These are phyloP conservation scores for Malthinus flaveolus DNA, from an alignment of 2,888 invertebrate species.

Conservation along the genomic window DNA sequence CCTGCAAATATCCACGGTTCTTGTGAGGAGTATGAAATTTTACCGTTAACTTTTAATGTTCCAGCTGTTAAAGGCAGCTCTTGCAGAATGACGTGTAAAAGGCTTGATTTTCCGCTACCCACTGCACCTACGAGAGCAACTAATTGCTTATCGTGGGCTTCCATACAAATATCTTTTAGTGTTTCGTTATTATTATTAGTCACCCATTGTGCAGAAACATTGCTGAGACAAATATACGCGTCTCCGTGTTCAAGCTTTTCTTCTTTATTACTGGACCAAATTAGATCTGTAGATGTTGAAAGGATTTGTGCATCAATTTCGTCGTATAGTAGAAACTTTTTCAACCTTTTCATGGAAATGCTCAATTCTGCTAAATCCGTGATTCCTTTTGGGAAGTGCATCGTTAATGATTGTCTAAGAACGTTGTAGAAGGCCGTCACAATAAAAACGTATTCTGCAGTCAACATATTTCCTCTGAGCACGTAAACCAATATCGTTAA, in stretches of 20 bases:
- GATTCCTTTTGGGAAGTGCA: slow-evolving; percentile 72
- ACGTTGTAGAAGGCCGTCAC: slow-evolving; percentile 75
- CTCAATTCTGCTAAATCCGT: slow-evolving; percentile 76
- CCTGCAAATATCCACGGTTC: slow-evolving; percentile 66
- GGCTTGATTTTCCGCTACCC: slow-evolving; percentile 68
- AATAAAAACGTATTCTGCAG: slow-evolving; percentile 74
- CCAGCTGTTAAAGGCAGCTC: slow-evolving; percentile 68
- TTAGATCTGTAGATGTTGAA: background rate
- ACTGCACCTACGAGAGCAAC: slow-evolving; percentile 67
- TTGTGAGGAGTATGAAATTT: slow-evolving; percentile 64
- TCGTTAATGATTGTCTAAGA: slow-evolving; percentile 71
- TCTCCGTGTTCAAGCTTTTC: background rate
- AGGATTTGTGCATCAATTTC: slow-evolving; percentile 43
- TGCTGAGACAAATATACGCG: slow-evolving; percentile 51
- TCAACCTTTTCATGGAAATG: slow-evolving; percentile 74
- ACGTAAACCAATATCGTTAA: slow-evolving; percentile 68
- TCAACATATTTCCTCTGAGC: slow-evolving; percentile 63
- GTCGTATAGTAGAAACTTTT: slow-evolving; percentile 61
- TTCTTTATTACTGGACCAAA: background rate
- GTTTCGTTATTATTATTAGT: slow-evolving; percentile 31
- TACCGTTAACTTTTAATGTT: slow-evolving; percentile 62
- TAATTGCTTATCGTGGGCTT: slow-evolving; percentile 35
- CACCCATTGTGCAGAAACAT: slow-evolving; percentile 37
- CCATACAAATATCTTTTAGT: slow-evolving; percentile 37
- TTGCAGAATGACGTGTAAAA: slow-evolving; percentile 68